Percentiles rank a stretch among this genome's conserved stretches.
Conservation (phyloP, 2,888 invertebrate species). For the Caenorhabditis sulstoni region DNA sequence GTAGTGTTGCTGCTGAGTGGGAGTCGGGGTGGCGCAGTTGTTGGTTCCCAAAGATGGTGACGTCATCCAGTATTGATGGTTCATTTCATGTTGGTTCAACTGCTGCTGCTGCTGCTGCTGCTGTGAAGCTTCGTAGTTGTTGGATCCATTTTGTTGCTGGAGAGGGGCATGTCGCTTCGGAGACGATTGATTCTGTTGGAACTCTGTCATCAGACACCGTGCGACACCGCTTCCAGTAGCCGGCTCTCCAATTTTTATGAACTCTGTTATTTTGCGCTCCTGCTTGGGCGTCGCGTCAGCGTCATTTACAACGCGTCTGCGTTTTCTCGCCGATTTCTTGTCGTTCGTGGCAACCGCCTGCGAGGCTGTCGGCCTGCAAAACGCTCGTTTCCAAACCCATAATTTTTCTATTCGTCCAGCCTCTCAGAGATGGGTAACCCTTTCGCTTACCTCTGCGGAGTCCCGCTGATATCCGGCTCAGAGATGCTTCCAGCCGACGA, state of each 20-base stretch:
- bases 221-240: conserved; percentile 22
- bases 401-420: not conserved
- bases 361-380: conserved; percentile 41
- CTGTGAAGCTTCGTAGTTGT: conserved; percentile 20
- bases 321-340: conserved; percentile 65
- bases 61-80: conserved; percentile 47
- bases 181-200: conserved; percentile 53
- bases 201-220: conserved; percentile 41
- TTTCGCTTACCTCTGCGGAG: conserved; percentile 58
- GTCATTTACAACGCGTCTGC: conserved; percentile 26
- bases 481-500: conserved; percentile 69
- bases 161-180: conserved; percentile 46
- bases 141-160: conserved; percentile 51
- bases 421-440: conserved; percentile 30
- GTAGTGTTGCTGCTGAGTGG: conserved; percentile 53
- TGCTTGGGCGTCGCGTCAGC: conserved; percentile 67
- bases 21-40: conserved; percentile 61
- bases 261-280: conserved; percentile 72
- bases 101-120: conserved; percentile 14
- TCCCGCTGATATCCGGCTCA: conserved; percentile 60
- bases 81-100: conserved; percentile 43
- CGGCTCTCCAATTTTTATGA: conserved; percentile 51
- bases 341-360: conserved; percentile 43
- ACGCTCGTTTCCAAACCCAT: not conserved
- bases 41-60: conserved; percentile 52